Base-by-base conservation (phyloP, 1,140 invertebrate genomes). In the Lepeophtheirus salmonis region DNA sequence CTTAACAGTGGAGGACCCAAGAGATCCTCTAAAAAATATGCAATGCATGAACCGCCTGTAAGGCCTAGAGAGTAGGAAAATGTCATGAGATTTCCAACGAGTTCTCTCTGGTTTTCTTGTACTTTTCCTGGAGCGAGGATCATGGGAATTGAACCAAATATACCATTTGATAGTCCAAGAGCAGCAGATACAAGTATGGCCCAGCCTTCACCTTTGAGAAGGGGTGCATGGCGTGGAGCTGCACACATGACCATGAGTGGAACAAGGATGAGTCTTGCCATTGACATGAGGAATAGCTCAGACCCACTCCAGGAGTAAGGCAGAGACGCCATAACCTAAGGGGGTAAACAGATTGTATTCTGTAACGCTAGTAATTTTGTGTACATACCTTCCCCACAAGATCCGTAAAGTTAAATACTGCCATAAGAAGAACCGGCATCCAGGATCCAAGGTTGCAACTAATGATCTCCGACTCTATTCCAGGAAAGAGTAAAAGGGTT, bases 51-150 rank as follows among this genome's bases (percentile, higher is more conserved):
- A 1, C 88, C 88, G 1, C 80, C 77, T 0, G 86, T 83, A 22
- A 91, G 73, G 1, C 88, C 87, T 48, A 85, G 77, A 67, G 83
- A 88, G 68, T 92, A 92, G 0, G 84, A 86, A 0, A 91, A 67
- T 0, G 86, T 91, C 87, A 92, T 92, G 65, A 91, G 87, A 66
- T 92, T 91, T 56, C 86, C 86, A 80, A 80, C 81, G 0, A 86
- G 73, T 72, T 87, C 84, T 56, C 81, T 76, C 61, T 82, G 76
- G n/a, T 83, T 78, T 58, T 83, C 81, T 1, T 80, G 75, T 1
- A 91, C 86, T 68, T 84, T 81, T 25, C 78, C 80, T 3, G 87
- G 85, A 0, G 87, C 87, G 62, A 86, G 77, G 55, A 91, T 88
- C 85, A 91, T 91, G 0, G 88, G 88, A 10, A 90, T 77, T 63